Conservation (phyloP, 2,888 invertebrate species). For the Alviniconcha strummeri region DNA sequence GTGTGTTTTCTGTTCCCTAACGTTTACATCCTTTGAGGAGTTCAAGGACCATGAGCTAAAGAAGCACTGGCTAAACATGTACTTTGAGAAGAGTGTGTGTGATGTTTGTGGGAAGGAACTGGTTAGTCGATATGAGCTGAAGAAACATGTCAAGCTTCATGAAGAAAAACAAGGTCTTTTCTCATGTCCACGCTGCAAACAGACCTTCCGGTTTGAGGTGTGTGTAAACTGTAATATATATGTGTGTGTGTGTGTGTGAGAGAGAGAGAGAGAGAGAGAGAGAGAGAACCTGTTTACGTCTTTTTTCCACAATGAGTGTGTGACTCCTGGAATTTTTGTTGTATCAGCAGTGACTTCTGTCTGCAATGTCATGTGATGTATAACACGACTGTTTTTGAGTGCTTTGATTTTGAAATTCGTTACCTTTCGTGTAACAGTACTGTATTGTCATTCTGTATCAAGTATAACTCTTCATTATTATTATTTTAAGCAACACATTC, state of each 20-base stretch:
- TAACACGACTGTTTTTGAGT: no score
- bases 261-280: no score
- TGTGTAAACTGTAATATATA: background rate
- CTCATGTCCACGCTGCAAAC: slow-evolving; percentile 13
- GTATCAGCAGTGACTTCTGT: background rate
- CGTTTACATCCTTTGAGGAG: background rate
- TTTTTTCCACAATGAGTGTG: background rate
- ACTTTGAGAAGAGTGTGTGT: slow-evolving; percentile 28
- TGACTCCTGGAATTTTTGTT: background rate
- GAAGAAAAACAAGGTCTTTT: slow-evolving; percentile 20
- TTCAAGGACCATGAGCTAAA: slow-evolving; percentile 10
- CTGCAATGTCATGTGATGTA: no score
- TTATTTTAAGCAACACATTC: no score
- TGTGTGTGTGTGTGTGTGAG: slow-evolving; percentile 3
- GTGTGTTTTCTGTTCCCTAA: slow-evolving; percentile 15
- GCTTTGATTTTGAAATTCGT: no score
- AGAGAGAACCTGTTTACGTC: background rate
- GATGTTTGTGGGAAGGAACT: slow-evolving; percentile 23
- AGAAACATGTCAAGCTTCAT: slow-evolving; percentile 25
- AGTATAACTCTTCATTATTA: no score
- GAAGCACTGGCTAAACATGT: slow-evolving; percentile 18
- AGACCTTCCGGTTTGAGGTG: slow-evolving; percentile 20
- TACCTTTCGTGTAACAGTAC: no score
- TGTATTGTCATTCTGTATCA: no score
- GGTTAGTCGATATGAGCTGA: slow-evolving; percentile 4